Evolutionary conservation across 2,113 vertebrate species (phyloP).

Genomic region (Sisor rabdophorus): DNA sequence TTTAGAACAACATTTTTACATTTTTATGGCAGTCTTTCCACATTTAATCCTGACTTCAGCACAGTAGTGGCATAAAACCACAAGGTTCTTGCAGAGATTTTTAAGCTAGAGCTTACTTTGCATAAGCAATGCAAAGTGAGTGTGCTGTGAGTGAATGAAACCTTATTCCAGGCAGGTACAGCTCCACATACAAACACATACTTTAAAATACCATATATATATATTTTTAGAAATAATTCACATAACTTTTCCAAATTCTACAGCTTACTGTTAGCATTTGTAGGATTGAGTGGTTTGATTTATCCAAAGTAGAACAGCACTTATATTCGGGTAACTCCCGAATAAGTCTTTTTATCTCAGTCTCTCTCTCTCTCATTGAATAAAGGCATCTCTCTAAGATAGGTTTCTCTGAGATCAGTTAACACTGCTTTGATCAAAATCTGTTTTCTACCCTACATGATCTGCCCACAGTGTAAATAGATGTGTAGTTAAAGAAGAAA

Average conservation of each 20-base stretch:
- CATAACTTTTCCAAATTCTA: not conserved
- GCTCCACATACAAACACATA: not conserved
- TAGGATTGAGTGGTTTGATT: not conserved
- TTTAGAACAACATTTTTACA: not conserved
- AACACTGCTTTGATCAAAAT: not conserved
- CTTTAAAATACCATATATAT: not conserved
- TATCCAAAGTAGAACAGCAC: not conserved
- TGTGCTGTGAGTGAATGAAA: not conserved
- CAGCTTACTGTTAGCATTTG: not conserved
- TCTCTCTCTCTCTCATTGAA: not conserved
- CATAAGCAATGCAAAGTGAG: slow-evolving; percentile 5
- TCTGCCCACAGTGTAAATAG: not conserved
- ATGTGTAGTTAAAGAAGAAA: not conserved
- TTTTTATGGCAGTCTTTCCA: not conserved
- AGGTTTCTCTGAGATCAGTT: not conserved
- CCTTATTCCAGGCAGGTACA: not conserved
- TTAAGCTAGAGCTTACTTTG: not conserved
- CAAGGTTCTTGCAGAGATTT: not conserved
- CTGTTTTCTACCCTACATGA: not conserved
- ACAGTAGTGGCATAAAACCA: not conserved
- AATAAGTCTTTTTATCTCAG: not conserved
- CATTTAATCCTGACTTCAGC: not conserved
- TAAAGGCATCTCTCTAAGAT: not conserved
- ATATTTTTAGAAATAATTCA: too few species aligned
- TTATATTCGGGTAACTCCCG: not conserved